Conservation (phyloP, 2,888 invertebrate genomes). For the Linnaemya tessellans region DNA sequence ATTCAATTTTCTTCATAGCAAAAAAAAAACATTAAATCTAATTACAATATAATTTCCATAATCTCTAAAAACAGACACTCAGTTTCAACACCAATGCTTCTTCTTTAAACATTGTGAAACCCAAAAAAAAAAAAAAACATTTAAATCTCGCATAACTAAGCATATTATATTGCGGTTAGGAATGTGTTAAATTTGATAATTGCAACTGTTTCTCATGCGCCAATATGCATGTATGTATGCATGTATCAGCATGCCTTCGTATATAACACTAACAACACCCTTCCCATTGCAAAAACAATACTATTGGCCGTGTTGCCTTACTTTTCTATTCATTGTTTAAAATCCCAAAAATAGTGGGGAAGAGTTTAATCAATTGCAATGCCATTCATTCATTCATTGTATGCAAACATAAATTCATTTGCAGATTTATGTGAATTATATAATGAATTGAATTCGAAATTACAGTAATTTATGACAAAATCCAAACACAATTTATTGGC, state of each 20-base stretch:
- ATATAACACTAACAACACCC: slow-evolving; percentile 23
- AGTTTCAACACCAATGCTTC: neutral
- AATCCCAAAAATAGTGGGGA: neutral
- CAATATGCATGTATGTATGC: too few species aligned
- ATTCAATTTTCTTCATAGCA: slow-evolving; percentile 34
- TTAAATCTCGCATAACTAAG: slow-evolving; percentile 28
- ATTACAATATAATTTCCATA: slow-evolving; percentile 35
- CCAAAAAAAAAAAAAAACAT: neutral
- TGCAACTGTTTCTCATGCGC: slow-evolving; percentile 31
- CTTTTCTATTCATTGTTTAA: slow-evolving; percentile 38
- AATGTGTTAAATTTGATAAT: slow-evolving; percentile 69
- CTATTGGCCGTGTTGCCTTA: slow-evolving; percentile 9
- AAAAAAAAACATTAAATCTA: neutral
- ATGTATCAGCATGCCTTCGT: neutral
- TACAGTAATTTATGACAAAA: slow-evolving; percentile 68
- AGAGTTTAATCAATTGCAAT: slow-evolving; percentile 31
- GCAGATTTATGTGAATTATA: slow-evolving; percentile 52
- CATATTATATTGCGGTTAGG: slow-evolving; percentile 52
- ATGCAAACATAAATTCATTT: slow-evolving; percentile 57
- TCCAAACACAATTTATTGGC: slow-evolving; percentile 67
- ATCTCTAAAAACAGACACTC: slow-evolving; percentile 45
- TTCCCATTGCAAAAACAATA: neutral
- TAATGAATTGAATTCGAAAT: slow-evolving; percentile 62
- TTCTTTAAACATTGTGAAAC: neutral
- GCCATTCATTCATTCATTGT: neutral